A percentile compares a stretch with the other conserved stretches of the same genome.
phyloP scores from a whole-genome alignment of 1,140 invertebrate species.

The Aphelinus atriplicis region DNA sequence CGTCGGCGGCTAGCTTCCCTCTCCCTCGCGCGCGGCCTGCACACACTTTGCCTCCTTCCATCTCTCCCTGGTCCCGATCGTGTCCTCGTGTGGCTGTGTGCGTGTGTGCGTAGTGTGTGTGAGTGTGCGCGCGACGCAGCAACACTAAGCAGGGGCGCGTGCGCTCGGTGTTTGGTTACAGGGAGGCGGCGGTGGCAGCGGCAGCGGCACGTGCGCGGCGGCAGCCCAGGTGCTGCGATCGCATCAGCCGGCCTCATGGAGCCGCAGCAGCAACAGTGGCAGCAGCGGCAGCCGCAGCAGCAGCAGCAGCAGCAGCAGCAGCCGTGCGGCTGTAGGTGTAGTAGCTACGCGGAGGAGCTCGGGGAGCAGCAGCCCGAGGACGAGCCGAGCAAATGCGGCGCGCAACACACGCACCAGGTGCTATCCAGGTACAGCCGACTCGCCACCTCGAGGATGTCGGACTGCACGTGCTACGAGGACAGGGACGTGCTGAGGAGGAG shows the following conservation, averaged over 20 bases:
- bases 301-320: constrained; percentile 4
- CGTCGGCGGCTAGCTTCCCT: background rate
- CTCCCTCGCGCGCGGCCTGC: background rate
- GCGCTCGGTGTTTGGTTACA: constrained; percentile 60
- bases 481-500: constrained; percentile 30
- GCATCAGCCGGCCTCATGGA: constrained; percentile 1
- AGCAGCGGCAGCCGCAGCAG: background rate
- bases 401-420: background rate
- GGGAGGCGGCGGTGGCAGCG: constrained; percentile 58
- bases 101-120: background rate
- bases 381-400: background rate
- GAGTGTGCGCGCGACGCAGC: background rate
- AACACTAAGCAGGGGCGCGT: constrained; percentile 47
- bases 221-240: background rate
- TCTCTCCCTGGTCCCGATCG: background rate
- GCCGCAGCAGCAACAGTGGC: constrained; percentile 7
- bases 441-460: constrained; percentile 15
- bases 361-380: constrained; percentile 12
- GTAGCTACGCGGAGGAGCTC: constrained; percentile 38
- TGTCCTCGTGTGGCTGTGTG: background rate
- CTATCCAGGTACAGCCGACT: constrained; percentile 31
- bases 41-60: background rate
- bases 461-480: constrained; percentile 31
- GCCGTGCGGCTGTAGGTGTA: constrained; percentile 26
- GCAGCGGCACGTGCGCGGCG: constrained; percentile 10